These are phyloP conservation scores for Cinara cedri DNA, from an alignment of 2,888 invertebrate genomes.

Conservation along the genomic window DNA sequence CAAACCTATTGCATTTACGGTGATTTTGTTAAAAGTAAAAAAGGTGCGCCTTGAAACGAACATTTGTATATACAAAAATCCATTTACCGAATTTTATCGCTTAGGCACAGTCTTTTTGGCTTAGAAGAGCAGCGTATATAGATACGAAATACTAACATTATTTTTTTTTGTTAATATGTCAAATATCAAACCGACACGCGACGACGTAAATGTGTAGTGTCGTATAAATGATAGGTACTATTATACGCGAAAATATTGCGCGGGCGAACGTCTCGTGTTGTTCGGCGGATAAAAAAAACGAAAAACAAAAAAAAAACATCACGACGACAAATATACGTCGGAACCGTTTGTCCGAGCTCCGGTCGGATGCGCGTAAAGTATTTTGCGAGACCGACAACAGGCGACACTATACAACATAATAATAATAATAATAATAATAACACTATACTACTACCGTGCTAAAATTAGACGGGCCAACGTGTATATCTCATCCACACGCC, in stretches of 20 bases:
- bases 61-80: too few species aligned
- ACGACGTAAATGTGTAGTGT: background rate
- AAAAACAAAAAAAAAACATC: constrained; percentile 1
- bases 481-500: background rate
- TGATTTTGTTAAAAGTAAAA: too few species aligned
- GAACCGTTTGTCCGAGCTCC: constrained; percentile 30
- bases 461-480: constrained; percentile 37
- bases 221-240: too few species aligned
- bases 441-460: background rate
- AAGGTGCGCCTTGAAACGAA: too few species aligned
- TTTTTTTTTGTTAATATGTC: too few species aligned
- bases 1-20: too few species aligned
- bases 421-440: constrained; percentile 31
- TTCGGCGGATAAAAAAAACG: background rate
- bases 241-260: background rate
- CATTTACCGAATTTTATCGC: too few species aligned
- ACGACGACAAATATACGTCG: background rate
- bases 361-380: constrained; percentile 33
- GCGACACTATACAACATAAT: constrained; percentile 8
- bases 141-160: too few species aligned
- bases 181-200: too few species aligned
- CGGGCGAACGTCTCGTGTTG: background rate
- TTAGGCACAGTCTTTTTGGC: too few species aligned
- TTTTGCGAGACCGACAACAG: constrained; percentile 26
- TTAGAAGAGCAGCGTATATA: too few species aligned